phyloP scores from a whole-genome alignment of 2,113 vertebrate genomes.

The Athene noctua region DNA sequence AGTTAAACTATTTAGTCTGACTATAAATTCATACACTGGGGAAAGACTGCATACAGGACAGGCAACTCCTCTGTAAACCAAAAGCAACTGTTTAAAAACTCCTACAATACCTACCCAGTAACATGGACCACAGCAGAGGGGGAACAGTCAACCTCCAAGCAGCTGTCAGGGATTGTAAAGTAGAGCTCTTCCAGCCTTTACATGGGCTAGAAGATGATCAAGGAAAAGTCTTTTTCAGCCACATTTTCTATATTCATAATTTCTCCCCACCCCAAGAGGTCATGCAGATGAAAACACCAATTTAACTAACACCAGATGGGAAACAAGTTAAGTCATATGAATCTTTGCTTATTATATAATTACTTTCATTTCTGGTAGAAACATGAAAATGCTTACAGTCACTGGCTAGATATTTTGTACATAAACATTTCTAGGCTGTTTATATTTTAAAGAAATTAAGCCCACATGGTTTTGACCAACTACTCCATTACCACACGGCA shows the following conservation, averaged over 20 bases:
- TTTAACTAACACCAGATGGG: constrained; percentile 49
- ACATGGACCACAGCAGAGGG: not conserved
- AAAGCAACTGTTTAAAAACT: not conserved
- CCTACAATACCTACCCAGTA: not conserved
- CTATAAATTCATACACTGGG: not conserved
- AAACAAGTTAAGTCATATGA: constrained; percentile 34
- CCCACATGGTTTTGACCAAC: constrained; percentile 21
- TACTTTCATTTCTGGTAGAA: constrained; percentile 24
- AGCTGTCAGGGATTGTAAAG: not conserved
- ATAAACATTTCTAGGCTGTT: constrained; percentile 29
- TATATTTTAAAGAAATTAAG: constrained; percentile 39
- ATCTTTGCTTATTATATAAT: constrained; percentile 40
- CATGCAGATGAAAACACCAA: constrained; percentile 13
- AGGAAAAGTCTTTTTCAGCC: not conserved
- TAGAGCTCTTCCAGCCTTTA: not conserved
- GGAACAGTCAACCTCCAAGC: not conserved
- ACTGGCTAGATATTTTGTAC: not conserved
- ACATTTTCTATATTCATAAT: not conserved
- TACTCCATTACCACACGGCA: not conserved
- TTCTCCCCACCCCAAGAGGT: constrained; percentile 8
- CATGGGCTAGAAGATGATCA: not conserved
- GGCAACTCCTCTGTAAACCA: not conserved
- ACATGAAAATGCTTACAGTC: constrained; percentile 14
- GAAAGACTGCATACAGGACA: not conserved
- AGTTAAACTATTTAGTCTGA: not conserved